Evolutionary conservation across 2,888 invertebrate species (phyloP).

Genomic region (Sisyra terminalis): DNA sequence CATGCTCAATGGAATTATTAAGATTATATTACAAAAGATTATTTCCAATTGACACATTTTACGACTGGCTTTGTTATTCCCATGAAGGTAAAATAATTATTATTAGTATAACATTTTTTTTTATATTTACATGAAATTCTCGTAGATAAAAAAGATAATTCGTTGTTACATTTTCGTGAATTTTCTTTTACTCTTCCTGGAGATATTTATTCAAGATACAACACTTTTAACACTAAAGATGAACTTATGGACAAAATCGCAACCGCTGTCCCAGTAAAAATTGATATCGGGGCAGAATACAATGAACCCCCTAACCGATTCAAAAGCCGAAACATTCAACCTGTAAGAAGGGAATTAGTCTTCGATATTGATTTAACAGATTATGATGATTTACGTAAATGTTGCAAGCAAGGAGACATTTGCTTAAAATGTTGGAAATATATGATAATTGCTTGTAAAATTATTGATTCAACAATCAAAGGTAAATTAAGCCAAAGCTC

Average conservation of each 20-base stretch:
- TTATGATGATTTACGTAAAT: slow-evolving; percentile 90
- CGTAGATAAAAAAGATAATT: not conserved
- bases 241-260: not conserved
- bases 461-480: slow-evolving; percentile 68
- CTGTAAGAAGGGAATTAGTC: slow-evolving; percentile 68
- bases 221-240: not conserved
- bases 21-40: slow-evolving; percentile 4
- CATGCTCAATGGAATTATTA: not conserved
- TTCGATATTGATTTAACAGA: slow-evolving; percentile 99
- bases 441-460: slow-evolving; percentile 83
- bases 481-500: slow-evolving; percentile 28
- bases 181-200: slow-evolving; percentile 2
- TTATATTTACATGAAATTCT: not conserved
- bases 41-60: slow-evolving; percentile 4
- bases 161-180: not conserved
- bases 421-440: slow-evolving; percentile 95
- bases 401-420: slow-evolving; percentile 80
- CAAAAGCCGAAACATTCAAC: slow-evolving; percentile 24
- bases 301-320: slow-evolving; percentile 31
- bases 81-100: slow-evolving; percentile 1
- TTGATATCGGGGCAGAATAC: slow-evolving; percentile 92
- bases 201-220: slow-evolving; percentile 1
- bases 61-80: not conserved
- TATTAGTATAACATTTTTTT: not conserved
- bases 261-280: slow-evolving; percentile 59